These are phyloP conservation scores for Aix galericulata DNA, from an alignment of 2,113 vertebrate genomes.

Conservation along the genomic window DNA sequence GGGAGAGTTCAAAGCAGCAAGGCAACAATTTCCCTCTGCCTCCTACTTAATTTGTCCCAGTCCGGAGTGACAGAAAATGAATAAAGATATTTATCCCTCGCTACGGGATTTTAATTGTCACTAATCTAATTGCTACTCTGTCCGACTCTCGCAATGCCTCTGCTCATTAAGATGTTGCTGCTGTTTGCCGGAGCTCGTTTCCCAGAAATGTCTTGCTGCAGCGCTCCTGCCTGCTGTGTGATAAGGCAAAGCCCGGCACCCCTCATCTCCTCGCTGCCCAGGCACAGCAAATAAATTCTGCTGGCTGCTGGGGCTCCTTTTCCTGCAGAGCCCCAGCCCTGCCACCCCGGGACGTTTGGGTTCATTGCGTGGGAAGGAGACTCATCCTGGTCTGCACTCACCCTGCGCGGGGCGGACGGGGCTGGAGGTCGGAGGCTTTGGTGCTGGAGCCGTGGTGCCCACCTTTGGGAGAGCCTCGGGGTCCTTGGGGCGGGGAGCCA, in stretches of 20 bases:
- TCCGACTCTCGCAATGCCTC: conserved; percentile 37
- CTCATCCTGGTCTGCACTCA: conserved; percentile 29
- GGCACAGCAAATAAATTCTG: neutral
- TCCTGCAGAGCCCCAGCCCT: neutral
- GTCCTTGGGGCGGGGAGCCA: conserved; percentile 54
- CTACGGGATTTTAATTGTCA: conserved; percentile 76
- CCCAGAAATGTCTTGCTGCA: neutral
- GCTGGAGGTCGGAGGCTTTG: neutral
- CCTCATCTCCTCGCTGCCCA: neutral
- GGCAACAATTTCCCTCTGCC: conserved; percentile 45
- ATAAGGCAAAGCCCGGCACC: neutral
- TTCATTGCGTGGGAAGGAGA: neutral
- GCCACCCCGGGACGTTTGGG: rapidly evolving
- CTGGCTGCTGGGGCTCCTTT: neutral
- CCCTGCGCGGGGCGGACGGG: conserved; percentile 25
- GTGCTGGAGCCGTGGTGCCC: neutral
- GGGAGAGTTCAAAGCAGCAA: conserved; percentile 36
- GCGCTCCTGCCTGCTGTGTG: neutral
- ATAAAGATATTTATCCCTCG: conserved; percentile 70
- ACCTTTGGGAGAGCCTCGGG: neutral
- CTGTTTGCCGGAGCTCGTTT: conserved; percentile 30
- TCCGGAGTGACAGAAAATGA: conserved; percentile 59
- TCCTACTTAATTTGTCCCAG: conserved; percentile 52
- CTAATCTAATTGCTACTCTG: conserved; percentile 77
- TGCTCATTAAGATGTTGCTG: conserved; percentile 69